Base-by-base conservation (phyloP, 2,113 vertebrate genomes). In the Psettodes erumei region DNA sequence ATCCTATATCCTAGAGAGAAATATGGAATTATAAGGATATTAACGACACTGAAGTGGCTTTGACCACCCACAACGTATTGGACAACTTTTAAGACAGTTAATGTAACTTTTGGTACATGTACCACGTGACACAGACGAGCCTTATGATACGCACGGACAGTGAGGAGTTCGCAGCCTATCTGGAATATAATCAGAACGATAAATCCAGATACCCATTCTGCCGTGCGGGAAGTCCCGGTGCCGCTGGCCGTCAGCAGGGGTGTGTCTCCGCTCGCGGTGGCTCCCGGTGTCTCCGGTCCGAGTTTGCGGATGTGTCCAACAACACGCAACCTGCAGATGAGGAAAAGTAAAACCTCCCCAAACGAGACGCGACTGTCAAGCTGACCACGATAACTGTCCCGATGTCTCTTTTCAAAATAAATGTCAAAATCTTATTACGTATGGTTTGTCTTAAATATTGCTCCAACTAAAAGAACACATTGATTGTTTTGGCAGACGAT, bases 361-460 rank as follows among this genome's bases (percentile, higher is more conserved):
- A 1, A 7, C 18, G 11, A 6, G n/a, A 48, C 23, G 16, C 8
- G 1, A 13, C 28, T 11, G 16, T 68, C 28, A 43, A 16, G 21
- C 10, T 30, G 2, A 25, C 51, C 32, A 16, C 27, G 10, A 6
- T 3, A n/a, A 21, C 15, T 1, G 8, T 0, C 19, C 28, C 1
- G 23, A 2, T 21, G 11, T 7, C 1, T 1, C 53, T 23, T 63
- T 87, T 70, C 85, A 81, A 81, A 87, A 68, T 87, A 87, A 81
- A 67, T 5, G 56, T 70, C 37, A 18, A n/a, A n/a, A n/a, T n/a
- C n/a, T n/a, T n/a, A n/a, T n/a, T n/a, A n/a, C n/a, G n/a, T n/a
- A n/a, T n/a, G n/a, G n/a, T n/a, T n/a, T n/a, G n/a, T n/a, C n/a
- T n/a, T n/a, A n/a, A n/a, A n/a, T n/a, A n/a, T n/a, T n/a, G n/a